Evolutionary conservation across 2,797 vertebrate species (phyloP).

Genomic region (Pempheris klunzingeri): DNA sequence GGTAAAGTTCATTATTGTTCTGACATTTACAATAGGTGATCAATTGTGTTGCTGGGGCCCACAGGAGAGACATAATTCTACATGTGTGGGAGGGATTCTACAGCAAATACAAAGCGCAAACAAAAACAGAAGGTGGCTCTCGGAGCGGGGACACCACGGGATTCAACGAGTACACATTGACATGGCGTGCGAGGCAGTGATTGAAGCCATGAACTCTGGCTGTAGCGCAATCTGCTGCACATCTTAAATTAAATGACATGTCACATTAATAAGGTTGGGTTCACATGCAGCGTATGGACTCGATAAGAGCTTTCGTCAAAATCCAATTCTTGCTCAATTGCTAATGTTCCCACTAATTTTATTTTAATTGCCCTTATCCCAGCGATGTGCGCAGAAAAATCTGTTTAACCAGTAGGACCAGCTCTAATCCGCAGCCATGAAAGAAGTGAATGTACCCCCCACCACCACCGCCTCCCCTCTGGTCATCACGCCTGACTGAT

Average conservation of each 20-base stretch:
- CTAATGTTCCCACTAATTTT: slow-evolving; percentile 51
- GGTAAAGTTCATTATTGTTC: slow-evolving; percentile 45
- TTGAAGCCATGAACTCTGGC: slow-evolving; percentile 10
- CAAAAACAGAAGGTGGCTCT: slow-evolving; percentile 38
- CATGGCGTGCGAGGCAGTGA: background rate
- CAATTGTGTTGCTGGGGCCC: slow-evolving; percentile 26
- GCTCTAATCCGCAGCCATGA: slow-evolving; percentile 40
- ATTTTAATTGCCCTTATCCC: slow-evolving; percentile 48
- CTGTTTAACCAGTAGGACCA: slow-evolving; percentile 39
- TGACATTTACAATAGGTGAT: slow-evolving; percentile 63
- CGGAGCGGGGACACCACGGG: background rate
- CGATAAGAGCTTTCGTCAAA: slow-evolving; percentile 33
- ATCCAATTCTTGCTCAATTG: slow-evolving; percentile 31
- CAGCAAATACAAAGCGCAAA: slow-evolving; percentile 44
- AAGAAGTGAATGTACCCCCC: background rate
- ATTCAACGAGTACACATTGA: slow-evolving; percentile 18
- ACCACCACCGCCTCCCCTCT: background rate
- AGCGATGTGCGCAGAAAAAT: slow-evolving; percentile 29
- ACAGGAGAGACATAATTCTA: slow-evolving; percentile 9
- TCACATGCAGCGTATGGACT: slow-evolving; percentile 30
- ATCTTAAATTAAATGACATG: slow-evolving; percentile 30
- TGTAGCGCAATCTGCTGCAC: slow-evolving; percentile 1
- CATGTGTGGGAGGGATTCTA: slow-evolving; percentile 38
- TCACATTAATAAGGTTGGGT: slow-evolving; percentile 27
- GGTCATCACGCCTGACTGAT: slow-evolving; percentile 42